Evolutionary conservation across 2,797 vertebrate genomes (phyloP).

Genomic region (Danio kyathit): DNA sequence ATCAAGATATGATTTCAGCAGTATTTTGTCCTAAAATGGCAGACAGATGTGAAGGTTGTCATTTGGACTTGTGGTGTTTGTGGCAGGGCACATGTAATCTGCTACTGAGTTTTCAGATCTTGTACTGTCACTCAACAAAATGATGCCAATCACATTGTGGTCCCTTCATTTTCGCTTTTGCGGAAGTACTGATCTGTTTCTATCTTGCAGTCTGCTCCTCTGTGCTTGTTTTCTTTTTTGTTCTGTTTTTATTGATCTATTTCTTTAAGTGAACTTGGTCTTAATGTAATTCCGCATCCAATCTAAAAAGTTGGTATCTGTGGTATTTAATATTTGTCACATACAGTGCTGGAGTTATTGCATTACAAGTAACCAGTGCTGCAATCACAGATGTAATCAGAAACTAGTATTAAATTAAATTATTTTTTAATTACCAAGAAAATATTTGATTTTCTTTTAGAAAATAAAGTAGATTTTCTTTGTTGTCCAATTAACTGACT

Average conservation of each 20-base stretch:
- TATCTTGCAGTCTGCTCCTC: not conserved
- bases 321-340: not conserved
- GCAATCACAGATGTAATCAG: too few relatives aligned
- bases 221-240: constrained; percentile 14
- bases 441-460: too few relatives aligned
- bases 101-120: constrained; percentile 18
- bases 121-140: constrained; percentile 45
- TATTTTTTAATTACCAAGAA: too few relatives aligned
- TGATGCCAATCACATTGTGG: constrained; percentile 52
- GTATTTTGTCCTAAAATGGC: constrained; percentile 41
- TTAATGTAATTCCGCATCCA: constrained; percentile 61
- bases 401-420: too few relatives aligned
- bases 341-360: too few relatives aligned
- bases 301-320: constrained; percentile 43
- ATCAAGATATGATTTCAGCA: constrained; percentile 20
- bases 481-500: too few relatives aligned
- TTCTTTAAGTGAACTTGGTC: constrained; percentile 58
- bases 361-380: too few relatives aligned
- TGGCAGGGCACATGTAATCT: not conserved
- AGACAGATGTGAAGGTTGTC: constrained; percentile 44
- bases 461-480: too few relatives aligned
- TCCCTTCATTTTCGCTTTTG: constrained; percentile 27
- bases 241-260: constrained; percentile 53
- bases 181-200: constrained; percentile 46
- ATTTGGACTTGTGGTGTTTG: constrained; percentile 37